These are phyloP conservation scores for Chaetodon auriga DNA, from an alignment of 2,113 vertebrate genomes.

Conservation along the genomic window DNA sequence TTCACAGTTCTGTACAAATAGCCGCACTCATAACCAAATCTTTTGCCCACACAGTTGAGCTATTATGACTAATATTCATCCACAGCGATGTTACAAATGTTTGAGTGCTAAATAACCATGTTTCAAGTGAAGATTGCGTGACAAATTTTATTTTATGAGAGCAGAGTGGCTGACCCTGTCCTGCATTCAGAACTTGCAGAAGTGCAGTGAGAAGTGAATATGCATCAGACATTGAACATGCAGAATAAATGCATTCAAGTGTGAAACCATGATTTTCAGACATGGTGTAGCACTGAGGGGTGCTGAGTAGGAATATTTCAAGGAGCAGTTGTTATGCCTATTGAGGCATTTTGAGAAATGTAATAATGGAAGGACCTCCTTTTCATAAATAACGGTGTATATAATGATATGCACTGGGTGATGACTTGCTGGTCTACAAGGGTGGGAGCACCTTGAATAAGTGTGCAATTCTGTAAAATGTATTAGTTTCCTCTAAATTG, in stretches of 20 bases:
- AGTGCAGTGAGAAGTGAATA: neutral
- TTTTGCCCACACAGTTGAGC: neutral
- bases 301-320: neutral
- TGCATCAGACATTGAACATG: neutral
- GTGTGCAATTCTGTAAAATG: neutral
- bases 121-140: neutral
- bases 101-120: neutral
- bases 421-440: neutral
- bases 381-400: too few relatives aligned
- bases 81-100: neutral
- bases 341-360: neutral
- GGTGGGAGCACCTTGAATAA: neutral
- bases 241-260: neutral
- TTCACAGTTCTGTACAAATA: neutral
- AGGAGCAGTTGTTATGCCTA: neutral
- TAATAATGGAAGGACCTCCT: neutral
- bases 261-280: neutral
- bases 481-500: neutral
- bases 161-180: neutral
- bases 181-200: neutral
- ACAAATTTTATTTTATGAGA: neutral
- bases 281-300: neutral
- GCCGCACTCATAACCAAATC: neutral
- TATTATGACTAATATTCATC: neutral
- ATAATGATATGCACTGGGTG: neutral